Conservation (phyloP, 2,888 invertebrate species). For the Macrosiphum euphorbiae region DNA sequence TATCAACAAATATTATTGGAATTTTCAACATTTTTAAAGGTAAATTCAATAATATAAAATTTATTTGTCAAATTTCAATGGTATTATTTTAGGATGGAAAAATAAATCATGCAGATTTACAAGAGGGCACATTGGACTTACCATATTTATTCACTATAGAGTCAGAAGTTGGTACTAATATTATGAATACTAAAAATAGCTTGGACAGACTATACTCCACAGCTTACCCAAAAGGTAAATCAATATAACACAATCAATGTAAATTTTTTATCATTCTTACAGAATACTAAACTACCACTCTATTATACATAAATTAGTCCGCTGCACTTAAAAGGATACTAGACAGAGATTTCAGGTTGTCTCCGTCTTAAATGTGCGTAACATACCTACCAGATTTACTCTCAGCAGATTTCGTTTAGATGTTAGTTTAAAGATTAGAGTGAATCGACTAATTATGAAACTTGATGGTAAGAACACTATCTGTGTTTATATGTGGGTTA, state of each 20-base stretch:
- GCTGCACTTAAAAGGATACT: background rate
- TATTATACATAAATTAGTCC: background rate
- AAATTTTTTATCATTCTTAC: background rate
- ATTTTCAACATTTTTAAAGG: constrained; percentile 32
- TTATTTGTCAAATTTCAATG: background rate
- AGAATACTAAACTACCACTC: background rate
- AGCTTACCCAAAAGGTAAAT: constrained; percentile 39
- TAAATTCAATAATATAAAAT: background rate
- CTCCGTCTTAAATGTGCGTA: no score
- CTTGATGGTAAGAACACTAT: no score
- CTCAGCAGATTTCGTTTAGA: no score
- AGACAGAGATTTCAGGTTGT: no score
- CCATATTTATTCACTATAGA: constrained; percentile 43
- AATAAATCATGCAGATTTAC: background rate
- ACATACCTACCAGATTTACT: no score
- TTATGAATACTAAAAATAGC: constrained; percentile 30
- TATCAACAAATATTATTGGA: constrained; percentile 40
- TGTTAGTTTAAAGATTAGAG: no score
- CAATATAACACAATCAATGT: background rate
- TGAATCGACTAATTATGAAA: no score
- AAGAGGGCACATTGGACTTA: constrained; percentile 5
- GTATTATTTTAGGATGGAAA: constrained; percentile 3
- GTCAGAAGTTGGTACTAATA: background rate
- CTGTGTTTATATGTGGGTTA: no score
- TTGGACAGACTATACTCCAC: constrained; percentile 17